Evolutionary conservation across 2,888 invertebrate species (phyloP).

Genomic region (Alcis repandata): DNA sequence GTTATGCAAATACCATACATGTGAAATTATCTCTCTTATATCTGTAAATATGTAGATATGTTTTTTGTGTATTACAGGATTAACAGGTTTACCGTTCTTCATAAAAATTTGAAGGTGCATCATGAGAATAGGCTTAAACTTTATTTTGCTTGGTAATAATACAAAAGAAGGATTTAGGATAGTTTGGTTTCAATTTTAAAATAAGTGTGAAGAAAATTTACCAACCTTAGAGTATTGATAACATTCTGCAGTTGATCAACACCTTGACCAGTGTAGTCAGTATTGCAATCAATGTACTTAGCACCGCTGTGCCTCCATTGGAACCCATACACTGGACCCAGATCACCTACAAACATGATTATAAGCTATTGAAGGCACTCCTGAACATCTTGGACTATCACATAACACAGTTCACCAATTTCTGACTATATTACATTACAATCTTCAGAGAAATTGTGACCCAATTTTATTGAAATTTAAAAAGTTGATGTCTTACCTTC

Average conservation of each 20-base stretch:
- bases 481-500: slow-evolving; percentile 87
- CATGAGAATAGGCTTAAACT: not conserved
- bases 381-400: not conserved
- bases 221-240: slow-evolving; percentile 91
- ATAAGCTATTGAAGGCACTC: not conserved
- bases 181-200: not conserved
- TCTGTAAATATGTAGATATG: too few species aligned
- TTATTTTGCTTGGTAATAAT: not conserved
- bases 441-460: too few species aligned
- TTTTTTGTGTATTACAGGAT: too few species aligned
- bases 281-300: slow-evolving; percentile 92
- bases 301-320: slow-evolving; percentile 99
- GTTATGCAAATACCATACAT: not conserved
- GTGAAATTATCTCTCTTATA: too few species aligned
- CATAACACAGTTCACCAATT: not conserved
- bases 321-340: slow-evolving; percentile 99
- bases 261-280: slow-evolving; percentile 94
- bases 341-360: slow-evolving; percentile 88
- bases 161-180: too few species aligned
- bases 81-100: too few species aligned
- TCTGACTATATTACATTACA: too few species aligned
- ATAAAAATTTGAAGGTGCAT: too few species aligned
- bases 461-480: not conserved
- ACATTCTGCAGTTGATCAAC: slow-evolving; percentile 95
- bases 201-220: not conserved